phyloP scores from a whole-genome alignment of 2,888 invertebrate species.

The Cephonodes hylas region DNA sequence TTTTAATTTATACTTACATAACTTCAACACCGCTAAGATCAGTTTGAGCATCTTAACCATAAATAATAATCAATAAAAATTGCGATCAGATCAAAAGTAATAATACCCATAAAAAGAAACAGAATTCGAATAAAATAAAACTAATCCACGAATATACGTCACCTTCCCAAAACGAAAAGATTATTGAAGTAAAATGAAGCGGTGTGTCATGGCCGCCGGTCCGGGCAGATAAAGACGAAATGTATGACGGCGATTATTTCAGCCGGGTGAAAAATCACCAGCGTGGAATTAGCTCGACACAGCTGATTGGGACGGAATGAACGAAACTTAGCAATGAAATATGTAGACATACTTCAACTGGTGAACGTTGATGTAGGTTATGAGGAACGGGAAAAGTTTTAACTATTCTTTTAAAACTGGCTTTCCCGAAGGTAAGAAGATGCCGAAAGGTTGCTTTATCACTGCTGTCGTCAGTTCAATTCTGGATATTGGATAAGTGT shows the following conservation, averaged over 20 bases:
- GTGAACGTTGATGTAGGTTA: background rate
- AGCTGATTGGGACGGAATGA: background rate
- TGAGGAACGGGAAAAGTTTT: background rate
- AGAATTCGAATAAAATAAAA: background rate
- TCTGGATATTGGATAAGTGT: too few relatives aligned
- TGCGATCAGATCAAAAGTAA: too few relatives aligned
- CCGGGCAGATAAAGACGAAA: constrained; percentile 29
- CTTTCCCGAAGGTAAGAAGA: too few relatives aligned
- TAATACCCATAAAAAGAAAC: background rate
- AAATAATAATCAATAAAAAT: too few relatives aligned
- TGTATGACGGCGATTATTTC: constrained; percentile 30
- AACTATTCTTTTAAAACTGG: too few relatives aligned
- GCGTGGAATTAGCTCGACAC: constrained; percentile 19
- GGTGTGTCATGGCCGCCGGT: constrained; percentile 17
- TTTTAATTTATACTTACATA: too few relatives aligned
- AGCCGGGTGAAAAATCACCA: constrained; percentile 20
- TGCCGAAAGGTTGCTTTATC: too few relatives aligned
- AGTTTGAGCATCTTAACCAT: too few relatives aligned
- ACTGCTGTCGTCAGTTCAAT: too few relatives aligned
- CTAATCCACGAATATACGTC: background rate
- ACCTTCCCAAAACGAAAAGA: background rate
- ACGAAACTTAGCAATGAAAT: constrained; percentile 15
- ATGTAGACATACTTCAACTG: background rate
- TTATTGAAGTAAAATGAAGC: constrained; percentile 12
- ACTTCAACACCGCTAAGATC: too few relatives aligned